These are phyloP conservation scores for Idaea dimidiata DNA, from an alignment of 2,888 invertebrate species.

Conservation along the genomic window DNA sequence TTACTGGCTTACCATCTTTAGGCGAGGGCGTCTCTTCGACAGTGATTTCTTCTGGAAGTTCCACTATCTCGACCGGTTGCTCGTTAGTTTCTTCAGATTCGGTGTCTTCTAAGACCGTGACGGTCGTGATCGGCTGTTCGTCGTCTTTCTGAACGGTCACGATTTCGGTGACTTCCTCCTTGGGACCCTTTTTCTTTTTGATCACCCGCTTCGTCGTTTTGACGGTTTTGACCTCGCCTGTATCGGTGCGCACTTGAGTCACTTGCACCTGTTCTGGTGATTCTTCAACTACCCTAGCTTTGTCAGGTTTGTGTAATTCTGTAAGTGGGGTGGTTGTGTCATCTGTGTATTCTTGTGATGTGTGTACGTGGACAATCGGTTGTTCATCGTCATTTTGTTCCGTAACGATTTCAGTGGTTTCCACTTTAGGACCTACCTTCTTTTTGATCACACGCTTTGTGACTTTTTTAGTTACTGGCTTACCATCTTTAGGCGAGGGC, in stretches of 20 bases:
- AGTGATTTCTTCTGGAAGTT: constrained; percentile 42
- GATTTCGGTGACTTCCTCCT: constrained; percentile 32
- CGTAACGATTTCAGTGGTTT: constrained; percentile 34
- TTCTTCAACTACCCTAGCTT: constrained; percentile 12
- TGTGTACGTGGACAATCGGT: constrained; percentile 56
- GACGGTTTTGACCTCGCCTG: constrained; percentile 23
- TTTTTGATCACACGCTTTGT: constrained; percentile 59
- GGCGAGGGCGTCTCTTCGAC: constrained; percentile 28
- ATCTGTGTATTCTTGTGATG: constrained; percentile 39
- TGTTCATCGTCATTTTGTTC: constrained; percentile 26
- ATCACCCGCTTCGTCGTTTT: constrained; percentile 35
- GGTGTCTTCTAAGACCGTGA: constrained; percentile 17
- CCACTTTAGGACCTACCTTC: constrained; percentile 49
- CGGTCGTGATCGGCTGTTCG: constrained; percentile 21
- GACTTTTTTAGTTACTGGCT: constrained; percentile 40
- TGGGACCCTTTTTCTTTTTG: constrained; percentile 29
- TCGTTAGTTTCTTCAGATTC: too few species aligned
- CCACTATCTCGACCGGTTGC: too few species aligned
- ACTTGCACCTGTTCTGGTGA: constrained; percentile 12
- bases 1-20: constrained; percentile 39
- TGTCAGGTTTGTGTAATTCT: constrained; percentile 12
- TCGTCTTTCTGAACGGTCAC: constrained; percentile 27
- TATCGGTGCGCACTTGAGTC: constrained; percentile 32
- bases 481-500: constrained; percentile 39
- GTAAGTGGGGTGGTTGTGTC: constrained; percentile 34